Base-by-base conservation (phyloP, 2,888 invertebrate genomes). In the Drosophila ustulata region DNA sequence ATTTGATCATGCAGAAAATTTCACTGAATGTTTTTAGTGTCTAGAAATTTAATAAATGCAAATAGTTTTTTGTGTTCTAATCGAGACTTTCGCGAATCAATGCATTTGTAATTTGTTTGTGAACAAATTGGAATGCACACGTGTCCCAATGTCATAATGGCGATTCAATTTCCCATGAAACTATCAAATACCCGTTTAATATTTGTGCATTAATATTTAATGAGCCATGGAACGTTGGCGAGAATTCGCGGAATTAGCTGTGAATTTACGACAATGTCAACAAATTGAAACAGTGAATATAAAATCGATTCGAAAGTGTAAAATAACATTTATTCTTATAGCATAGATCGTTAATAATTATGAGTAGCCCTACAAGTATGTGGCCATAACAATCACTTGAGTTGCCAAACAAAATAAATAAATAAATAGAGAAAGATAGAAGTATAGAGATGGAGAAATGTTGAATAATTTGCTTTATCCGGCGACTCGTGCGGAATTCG, bases 401-500 rank as follows among this genome's bases (percentile, higher is more conserved):
- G 49, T 49, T 43, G 64, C 59, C 75, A 71, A 55, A 47, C 56
- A 37, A 11, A 46, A 57, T 25, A 57, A 7, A 34, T 39, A 39
- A 13, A 8, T 18, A 41, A 13, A 41, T 41, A 11, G 4, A 9
- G n/a, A 37, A 7, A 13, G 39, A 34, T 11, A 4, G 34, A 46
- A 8, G 13, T 7, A 43, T 0, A 43, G 43, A 30, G 30, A 50
- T 18, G 8, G 13, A 50, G 6, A 50, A 41, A 28, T 47, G 30
- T 18, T 26, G 41, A 30, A 30, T 39, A 13, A 46, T 47, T 45
- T 8, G 30, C 59, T 13, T 49, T 56, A 57, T 58, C 57, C 66
- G 52, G 61, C 26, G 6, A 67, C 53, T 58, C 39, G 62, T 43
- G 13, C 56, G 51, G 79, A 67, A 67, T 78, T 58, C 2, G 4